Percentiles rank a stretch among this genome's conserved stretches.
These are phyloP conservation scores for Carcharodon carcharias DNA, from an alignment of 2,797 vertebrate species.

Conservation along the genomic window DNA sequence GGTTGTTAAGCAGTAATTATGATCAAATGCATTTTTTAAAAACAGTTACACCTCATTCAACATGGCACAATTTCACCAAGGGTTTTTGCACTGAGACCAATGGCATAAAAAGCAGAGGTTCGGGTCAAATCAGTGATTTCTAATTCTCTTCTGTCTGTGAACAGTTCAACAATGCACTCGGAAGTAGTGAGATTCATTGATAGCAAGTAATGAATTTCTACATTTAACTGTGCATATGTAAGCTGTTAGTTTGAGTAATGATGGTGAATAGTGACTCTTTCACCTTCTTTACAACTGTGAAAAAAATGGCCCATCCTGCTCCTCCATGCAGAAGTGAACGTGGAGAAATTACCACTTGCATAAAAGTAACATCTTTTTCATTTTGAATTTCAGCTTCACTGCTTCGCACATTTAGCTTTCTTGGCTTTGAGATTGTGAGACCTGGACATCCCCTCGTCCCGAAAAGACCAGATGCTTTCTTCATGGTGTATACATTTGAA, in stretches of 20 bases:
- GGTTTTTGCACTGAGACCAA: too few relatives aligned
- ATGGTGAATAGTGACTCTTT: not conserved
- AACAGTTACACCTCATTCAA: too few relatives aligned
- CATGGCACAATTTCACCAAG: too few relatives aligned
- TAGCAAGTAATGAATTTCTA: not conserved
- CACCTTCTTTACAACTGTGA: not conserved
- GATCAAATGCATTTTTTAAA: too few relatives aligned
- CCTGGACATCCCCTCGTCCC: constrained; percentile 97
- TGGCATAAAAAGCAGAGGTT: too few relatives aligned
- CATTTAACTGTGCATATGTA: not conserved
- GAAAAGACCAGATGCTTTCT: constrained; percentile 93
- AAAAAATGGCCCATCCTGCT: not conserved
- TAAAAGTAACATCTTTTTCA: not conserved
- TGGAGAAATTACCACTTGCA: not conserved
- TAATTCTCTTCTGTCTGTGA: too few relatives aligned
- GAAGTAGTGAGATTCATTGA: not conserved
- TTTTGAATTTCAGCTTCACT: constrained; percentile 66
- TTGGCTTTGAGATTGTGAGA: constrained; percentile 99
- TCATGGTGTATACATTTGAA: constrained; percentile 97
- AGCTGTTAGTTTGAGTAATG: not conserved
- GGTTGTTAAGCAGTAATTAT: too few relatives aligned
- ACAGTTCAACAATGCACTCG: too few relatives aligned
- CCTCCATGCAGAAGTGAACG: not conserved
- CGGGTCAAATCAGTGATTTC: too few relatives aligned
- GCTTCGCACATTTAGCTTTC: constrained; percentile 93